These are phyloP conservation scores for Noctua pronuba DNA, from an alignment of 2,888 invertebrate species.

Conservation along the genomic window DNA sequence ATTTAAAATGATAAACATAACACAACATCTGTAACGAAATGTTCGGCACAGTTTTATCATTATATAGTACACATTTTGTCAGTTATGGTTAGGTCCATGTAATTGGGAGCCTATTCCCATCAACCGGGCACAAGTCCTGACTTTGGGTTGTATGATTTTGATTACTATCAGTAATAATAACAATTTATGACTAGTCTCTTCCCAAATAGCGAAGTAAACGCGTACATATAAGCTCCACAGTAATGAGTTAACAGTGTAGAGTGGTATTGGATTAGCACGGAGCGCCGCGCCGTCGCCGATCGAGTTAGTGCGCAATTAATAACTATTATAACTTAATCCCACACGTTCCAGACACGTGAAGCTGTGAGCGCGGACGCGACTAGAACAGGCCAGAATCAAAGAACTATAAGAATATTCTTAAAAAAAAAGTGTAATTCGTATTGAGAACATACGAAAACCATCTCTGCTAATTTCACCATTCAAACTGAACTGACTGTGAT, in stretches of 20 bases:
- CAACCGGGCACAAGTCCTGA: neutral
- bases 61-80: neutral
- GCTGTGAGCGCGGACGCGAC: constrained; percentile 18
- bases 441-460: neutral
- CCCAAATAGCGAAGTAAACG: constrained; percentile 37
- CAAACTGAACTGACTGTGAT: no score
- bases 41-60: no score
- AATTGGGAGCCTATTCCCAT: neutral
- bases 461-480: neutral
- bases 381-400: constrained; percentile 33
- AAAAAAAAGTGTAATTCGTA: neutral
- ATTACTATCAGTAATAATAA: neutral
- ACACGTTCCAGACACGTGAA: constrained; percentile 62
- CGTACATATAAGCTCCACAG: constrained; percentile 49
- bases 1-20: neutral
- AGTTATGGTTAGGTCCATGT: neutral
- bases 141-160: neutral
- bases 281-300: constrained; percentile 67
- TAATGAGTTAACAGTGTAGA: constrained; percentile 72
- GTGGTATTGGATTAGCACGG: constrained; percentile 69
- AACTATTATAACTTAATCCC: constrained; percentile 76
- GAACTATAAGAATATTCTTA: neutral
- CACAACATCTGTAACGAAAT: no score
- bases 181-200: neutral
- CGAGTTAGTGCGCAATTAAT: constrained; percentile 75